Evolutionary conservation across 2,888 invertebrate genomes (phyloP), one percentile per base, ranked within the genome.

Genomic region (Tetropium fuscum): DNA sequence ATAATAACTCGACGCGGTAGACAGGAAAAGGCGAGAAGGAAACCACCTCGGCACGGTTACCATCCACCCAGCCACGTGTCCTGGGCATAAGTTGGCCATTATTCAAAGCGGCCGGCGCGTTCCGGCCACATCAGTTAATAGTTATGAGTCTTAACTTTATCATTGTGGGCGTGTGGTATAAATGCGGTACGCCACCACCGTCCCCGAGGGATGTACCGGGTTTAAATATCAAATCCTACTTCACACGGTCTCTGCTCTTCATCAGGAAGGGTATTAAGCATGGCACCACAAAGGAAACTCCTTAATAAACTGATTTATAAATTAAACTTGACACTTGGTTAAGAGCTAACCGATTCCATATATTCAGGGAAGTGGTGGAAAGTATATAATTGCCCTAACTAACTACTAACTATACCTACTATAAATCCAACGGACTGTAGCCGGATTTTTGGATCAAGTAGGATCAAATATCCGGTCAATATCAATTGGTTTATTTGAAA

Each of bases 71-170:
- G 75, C 65, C 76, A 74, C 77, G 77, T 73, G 75, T 53, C 73
- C 60, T n/a, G 20, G 56, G 65, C 74, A 74, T 74, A 74, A 75
- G 69, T 70, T 71, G 72, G 68, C 71, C 69, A 76, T 77, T 75
- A 77, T 75, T 76, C 75, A 76, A 72, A 71, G 68, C 72, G 71
- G 65, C 71, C 68, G 68, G 68, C 71, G 71, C 71, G 72, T 60
- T 67, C 67, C 69, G 66, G 68, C 71, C 74, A 69, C 72, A 70
- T 72, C 74, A 74, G 73, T 74, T 75, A 73, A 75, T 75, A 75
- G 77, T 75, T 74, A 74, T 73, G 73, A 78, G 74, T 75, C 74
- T 74, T 69, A 73, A 74, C 74, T 74, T 74, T 74, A 74, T 74
- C 74, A 72, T 68, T 74, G 74, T 70, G 66, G 71, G 71, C 69